phyloP scores from a whole-genome alignment of 2,113 vertebrate species.

The Equus przewalskii region DNA sequence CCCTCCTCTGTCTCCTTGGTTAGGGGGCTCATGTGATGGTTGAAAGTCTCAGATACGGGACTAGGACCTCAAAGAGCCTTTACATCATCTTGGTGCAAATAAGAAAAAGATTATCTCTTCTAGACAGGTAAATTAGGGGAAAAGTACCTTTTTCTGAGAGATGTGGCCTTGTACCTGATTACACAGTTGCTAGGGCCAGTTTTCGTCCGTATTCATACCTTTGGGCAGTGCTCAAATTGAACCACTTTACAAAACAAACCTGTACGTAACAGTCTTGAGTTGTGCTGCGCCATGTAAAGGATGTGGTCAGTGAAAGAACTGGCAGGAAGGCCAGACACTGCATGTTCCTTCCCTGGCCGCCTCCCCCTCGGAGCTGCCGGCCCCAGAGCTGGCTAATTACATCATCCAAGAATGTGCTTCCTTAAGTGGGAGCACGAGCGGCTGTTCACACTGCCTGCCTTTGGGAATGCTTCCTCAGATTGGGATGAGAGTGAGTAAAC shows the following conservation, averaged over 20 bases:
- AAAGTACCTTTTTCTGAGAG: slow-evolving; percentile 19
- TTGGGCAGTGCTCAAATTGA: background rate
- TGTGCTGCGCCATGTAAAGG: background rate
- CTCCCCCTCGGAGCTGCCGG: background rate
- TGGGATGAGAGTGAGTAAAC: background rate
- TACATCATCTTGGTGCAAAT: background rate
- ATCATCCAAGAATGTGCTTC: background rate
- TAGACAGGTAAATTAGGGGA: background rate
- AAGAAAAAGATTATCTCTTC: background rate
- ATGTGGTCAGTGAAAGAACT: slow-evolving; percentile 9
- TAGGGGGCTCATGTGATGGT: background rate
- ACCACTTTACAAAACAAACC: background rate
- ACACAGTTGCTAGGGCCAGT: background rate
- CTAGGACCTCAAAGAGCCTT: background rate
- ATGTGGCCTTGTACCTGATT: background rate
- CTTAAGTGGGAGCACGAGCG: background rate
- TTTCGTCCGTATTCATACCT: slow-evolving; percentile 10
- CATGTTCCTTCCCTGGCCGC: background rate
- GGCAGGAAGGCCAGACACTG: background rate
- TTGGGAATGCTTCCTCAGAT: background rate
- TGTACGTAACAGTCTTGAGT: background rate
- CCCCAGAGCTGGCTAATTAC: background rate
- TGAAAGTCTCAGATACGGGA: background rate
- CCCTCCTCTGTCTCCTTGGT: background rate
- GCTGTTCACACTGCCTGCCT: background rate